Base-by-base conservation (phyloP, 2,888 invertebrate species). In the Chalcis sispes region DNA sequence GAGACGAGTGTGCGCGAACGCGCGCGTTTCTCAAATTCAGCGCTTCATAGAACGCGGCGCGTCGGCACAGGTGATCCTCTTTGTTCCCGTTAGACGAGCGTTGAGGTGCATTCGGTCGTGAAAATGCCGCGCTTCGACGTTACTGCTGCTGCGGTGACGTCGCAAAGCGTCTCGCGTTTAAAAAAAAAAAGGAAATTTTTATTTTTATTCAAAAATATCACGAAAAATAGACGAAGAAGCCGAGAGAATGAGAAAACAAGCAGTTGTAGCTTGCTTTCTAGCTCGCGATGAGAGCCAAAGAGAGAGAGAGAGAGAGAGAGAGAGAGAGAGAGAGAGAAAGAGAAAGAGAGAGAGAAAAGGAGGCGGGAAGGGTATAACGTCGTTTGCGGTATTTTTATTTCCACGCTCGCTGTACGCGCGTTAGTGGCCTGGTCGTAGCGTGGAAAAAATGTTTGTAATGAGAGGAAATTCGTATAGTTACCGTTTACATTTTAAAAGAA, bases 401-500 rank as follows among this genome's bases (percentile, higher is more conserved):
- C 54, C 65, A 46, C 62, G 48, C 20, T 40, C 50, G 40, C 23
- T n/a, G 42, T 13, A 15, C 42, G 2, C 2, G 42, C 42, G 42
- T 42, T 42, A 42, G 42, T 42, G 15, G 50, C 36, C 8, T 8
- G 59, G 36, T 23, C 7, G 23, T 29, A n/a, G 29, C 64, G 1
- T 1, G 76, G 56, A 46, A 76, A 76, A 71, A 76, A 76, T 76
- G 72, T 72, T 76, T 76, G 76, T 72, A 76, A 72, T 66, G 72
- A 76, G 76, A 66, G 66, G 36, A 66, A 71, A 71, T 66, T 71
- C 75, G 71, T 59, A 46, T 13, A 32, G 56, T 52, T 52, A 66
- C 46, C 71, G 67, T 61, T 75, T 75, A 75, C 61, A 40, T 40
- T 61, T 71, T 36, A 73, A 67, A 69, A 59, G 42, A 23, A 20